Conservation (phyloP, 2,113 vertebrate species). For the Aramus guarauna region DNA sequence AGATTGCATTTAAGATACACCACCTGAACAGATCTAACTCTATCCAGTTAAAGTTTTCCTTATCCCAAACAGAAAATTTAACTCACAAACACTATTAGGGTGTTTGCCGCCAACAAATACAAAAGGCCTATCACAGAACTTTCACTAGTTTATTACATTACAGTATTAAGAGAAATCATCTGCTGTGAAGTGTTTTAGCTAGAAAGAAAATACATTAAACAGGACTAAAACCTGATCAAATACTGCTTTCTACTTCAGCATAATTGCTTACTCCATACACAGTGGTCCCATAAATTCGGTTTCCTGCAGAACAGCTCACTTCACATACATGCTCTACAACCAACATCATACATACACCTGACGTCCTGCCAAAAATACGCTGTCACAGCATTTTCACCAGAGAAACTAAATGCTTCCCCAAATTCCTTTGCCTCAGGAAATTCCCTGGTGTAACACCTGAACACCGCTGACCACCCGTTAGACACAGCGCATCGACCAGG, state of each 20-base stretch:
- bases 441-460: background rate
- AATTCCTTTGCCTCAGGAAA: background rate
- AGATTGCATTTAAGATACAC: background rate
- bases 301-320: background rate
- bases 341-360: background rate
- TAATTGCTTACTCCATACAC: background rate
- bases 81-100: background rate
- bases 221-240: background rate
- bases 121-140: background rate
- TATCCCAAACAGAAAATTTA: background rate
- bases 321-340: background rate
- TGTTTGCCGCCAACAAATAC: background rate
- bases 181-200: background rate
- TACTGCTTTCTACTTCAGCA: background rate
- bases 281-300: background rate
- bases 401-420: background rate
- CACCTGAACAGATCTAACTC: background rate
- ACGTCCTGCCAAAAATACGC: background rate
- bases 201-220: background rate
- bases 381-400: background rate
- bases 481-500: background rate
- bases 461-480: background rate
- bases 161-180: background rate
- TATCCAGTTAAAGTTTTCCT: background rate
- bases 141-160: background rate